phyloP scores from a whole-genome alignment of 1,140 invertebrate species.

The Nymphalis io region DNA sequence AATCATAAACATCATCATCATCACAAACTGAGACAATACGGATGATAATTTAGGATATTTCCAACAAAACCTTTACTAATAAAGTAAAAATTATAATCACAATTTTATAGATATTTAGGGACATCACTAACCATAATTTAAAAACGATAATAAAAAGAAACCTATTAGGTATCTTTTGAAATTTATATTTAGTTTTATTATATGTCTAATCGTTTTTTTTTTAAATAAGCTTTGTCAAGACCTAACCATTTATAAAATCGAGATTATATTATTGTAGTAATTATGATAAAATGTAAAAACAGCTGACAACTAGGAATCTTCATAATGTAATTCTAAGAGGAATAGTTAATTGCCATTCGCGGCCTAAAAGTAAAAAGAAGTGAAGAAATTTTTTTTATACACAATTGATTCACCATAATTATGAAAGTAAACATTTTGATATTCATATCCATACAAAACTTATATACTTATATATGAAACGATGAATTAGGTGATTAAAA shows the following conservation, averaged over 20 bases:
- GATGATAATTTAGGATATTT: conserved; percentile 1
- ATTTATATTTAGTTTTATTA: neutral
- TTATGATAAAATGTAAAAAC: neutral
- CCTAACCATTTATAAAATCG: neutral
- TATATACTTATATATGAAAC: too few species aligned
- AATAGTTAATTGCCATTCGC: conserved; percentile 1
- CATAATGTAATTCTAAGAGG: neutral
- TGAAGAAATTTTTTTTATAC: neutral
- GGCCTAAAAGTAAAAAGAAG: conserved; percentile 5
- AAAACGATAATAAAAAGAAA: too few species aligned
- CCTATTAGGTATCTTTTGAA: too few species aligned
- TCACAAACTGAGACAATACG: conserved; percentile 4
- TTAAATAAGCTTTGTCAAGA: neutral
- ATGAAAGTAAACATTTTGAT: too few species aligned
- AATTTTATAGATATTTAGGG: neutral
- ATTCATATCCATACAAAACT: too few species aligned
- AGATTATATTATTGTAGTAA: neutral
- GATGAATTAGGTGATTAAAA: too few species aligned
- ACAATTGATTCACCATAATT: too few species aligned
- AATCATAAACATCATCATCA: too few species aligned
- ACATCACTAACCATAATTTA: neutral
- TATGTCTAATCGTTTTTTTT: neutral
- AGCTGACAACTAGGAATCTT: neutral
- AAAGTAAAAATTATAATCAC: neutral
- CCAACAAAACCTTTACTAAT: neutral